Base-by-base conservation (phyloP, 2,797 vertebrate genomes). In the Sebastes ruberrimus region DNA sequence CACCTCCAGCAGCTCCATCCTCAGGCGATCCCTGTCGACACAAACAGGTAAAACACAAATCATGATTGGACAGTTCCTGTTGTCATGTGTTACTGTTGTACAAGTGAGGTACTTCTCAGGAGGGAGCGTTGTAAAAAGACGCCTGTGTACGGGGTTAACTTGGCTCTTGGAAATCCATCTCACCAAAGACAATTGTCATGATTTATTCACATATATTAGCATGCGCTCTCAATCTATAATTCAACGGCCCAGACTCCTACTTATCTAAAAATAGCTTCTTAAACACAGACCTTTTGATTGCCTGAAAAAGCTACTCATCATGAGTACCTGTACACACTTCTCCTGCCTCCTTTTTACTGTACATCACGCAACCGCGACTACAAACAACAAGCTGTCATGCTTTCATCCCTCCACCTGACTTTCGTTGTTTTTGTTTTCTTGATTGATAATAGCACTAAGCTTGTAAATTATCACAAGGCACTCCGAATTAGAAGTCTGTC, bases 1-100 rank as follows among this genome's bases (percentile, higher is more conserved):
- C 93, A 95, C 95, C 92, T 96, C 95, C 91, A 95, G 93, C 90
- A 96, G 90, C 89, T 95, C 94, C 91, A 94, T 94, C 92, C 94
- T 95, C 93, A 95, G 91, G 85, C 92, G 90, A 87, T 95, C 95
- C 91, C 95, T 95, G 55, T 72, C 68, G 71, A 81, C 73, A 89
- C 52, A 71, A 9, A 71, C 42, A 80, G 32, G 10, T 22, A 63
- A 63, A 63, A 42, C 33, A 80, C 62, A 82, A 38, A 72, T 33
- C 4, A 16, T 59, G 6, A 70, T 28, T 28, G 20, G 13, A 72
- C 38, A 74, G 32, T 70, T 84, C 25, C 16, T 59, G 23, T 62
- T 75, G 63, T 57, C 42, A 65, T 57, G 46, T 63, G 27, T 35
- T 69, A 38, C 57, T 62, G 66, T 4, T 56, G 32, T 27, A 78